Base-by-base conservation (phyloP, 2,797 vertebrate species). In the Spinus pinus region DNA sequence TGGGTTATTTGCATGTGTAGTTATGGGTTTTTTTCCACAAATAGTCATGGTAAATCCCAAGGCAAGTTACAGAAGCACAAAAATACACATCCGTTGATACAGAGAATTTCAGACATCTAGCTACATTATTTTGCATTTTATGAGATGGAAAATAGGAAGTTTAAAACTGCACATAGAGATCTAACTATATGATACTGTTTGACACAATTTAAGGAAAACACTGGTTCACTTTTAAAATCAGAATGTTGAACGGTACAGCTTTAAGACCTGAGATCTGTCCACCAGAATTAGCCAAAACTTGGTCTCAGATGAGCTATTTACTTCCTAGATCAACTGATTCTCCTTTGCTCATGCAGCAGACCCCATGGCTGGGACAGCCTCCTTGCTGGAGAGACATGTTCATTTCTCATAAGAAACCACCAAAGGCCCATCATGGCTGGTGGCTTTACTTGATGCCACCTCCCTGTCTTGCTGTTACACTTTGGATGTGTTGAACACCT, bases 41-140 rank as follows among this genome's bases (percentile, higher is more conserved):
- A 85, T 61, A 93, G 90, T 77, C 56, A 53, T 23, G 25, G 74
- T 67, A 85, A 92, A 95, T 93, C 64, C 64, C 83, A 95, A 85
- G 86, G 86, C 86, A 91, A 84, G 49, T 81, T 88, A 85, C 31
- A 58, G 14, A 93, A 65, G 69, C 67, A 62, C 33, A 90, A 67
- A 96, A 93, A 65, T 24, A 57, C 15, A 82, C 57, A 33, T 2
- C 17, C 20, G 75, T 22, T 21, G 19, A 79, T 67, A 67, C 1
- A 69, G 2, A 57, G 37, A 67, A 85, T 80, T 92, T 69, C 72
- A 88, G 79, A 86, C 60, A 72, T 65, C 30, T 56, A 82, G 31
- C 12, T 53, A 53, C 2, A 4, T 41, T 69, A 39, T 46, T 84
- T 73, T 74, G 35, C 28, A 14, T 65, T 72, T 64, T 74, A 66